These are phyloP conservation scores for Emydoidea blandingii DNA, from an alignment of 2,797 vertebrate genomes.

Conservation along the genomic window DNA sequence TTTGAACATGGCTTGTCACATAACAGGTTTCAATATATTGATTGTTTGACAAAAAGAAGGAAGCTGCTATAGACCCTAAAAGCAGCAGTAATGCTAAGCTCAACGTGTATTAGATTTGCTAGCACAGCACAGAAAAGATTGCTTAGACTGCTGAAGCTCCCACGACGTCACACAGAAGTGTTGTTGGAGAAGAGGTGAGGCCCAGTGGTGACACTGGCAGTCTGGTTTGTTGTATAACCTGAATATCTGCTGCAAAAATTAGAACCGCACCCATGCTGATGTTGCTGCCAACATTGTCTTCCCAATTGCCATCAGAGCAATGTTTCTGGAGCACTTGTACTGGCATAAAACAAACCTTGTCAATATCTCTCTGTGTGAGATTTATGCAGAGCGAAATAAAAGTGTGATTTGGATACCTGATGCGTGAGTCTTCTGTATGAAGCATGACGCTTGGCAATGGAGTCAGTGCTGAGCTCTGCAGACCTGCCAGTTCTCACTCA, in stretches of 20 bases:
- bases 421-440: slow-evolving; percentile 72
- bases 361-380: slow-evolving; percentile 70
- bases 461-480: slow-evolving; percentile 70
- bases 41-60: slow-evolving; percentile 60
- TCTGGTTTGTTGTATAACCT: slow-evolving; percentile 16
- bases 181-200: background rate
- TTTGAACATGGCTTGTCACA: slow-evolving; percentile 40
- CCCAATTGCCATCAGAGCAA: slow-evolving; percentile 62
- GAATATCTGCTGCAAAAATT: slow-evolving; percentile 24
- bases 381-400: slow-evolving; percentile 78
- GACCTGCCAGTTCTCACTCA: slow-evolving; percentile 57
- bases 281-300: slow-evolving; percentile 64
- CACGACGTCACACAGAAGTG: background rate
- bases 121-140: background rate
- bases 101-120: slow-evolving; percentile 10
- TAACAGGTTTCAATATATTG: slow-evolving; percentile 62
- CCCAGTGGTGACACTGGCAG: background rate
- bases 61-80: slow-evolving; percentile 50
- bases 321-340: slow-evolving; percentile 64
- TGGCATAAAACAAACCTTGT: slow-evolving; percentile 76
- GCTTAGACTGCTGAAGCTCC: background rate
- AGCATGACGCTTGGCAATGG: slow-evolving; percentile 71
- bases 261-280: slow-evolving; percentile 46
- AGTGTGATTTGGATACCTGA: slow-evolving; percentile 74
- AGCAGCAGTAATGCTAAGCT: slow-evolving; percentile 44